phyloP scores from a whole-genome alignment of 1,140 invertebrate species.

The Lordiphosa mommai region DNA sequence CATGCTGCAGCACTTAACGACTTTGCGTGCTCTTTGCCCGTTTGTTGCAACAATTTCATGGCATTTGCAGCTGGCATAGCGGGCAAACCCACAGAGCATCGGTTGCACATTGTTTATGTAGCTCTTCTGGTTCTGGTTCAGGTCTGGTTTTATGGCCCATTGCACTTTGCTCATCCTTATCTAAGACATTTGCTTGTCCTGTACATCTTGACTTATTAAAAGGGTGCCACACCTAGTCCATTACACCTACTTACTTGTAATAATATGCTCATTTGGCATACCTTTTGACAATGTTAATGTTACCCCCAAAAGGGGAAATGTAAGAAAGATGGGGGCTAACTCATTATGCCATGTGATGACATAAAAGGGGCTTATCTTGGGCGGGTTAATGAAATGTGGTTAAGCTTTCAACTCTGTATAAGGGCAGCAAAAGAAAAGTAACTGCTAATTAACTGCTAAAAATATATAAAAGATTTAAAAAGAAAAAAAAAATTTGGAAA shows the following conservation, averaged over 20 bases:
- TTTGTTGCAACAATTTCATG: conserved; percentile 28
- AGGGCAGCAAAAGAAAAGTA: not conserved
- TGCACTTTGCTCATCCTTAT: conserved; percentile 9
- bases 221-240: conserved; percentile 27
- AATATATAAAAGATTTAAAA: not conserved
- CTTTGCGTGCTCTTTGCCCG: conserved; percentile 41
- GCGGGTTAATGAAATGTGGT: conserved; percentile 2
- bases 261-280: conserved; percentile 12
- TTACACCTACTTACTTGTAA: conserved; percentile 4
- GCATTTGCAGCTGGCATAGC: conserved; percentile 46
- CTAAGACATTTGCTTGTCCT: not conserved
- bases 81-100: conserved; percentile 6
- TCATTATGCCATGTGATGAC: conserved; percentile 31
- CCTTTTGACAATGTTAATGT: conserved; percentile 19
- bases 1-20: conserved; percentile 57
- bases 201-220: conserved; percentile 36
- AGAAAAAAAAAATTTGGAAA: not conserved
- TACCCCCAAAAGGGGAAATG: not conserved
- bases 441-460: not conserved
- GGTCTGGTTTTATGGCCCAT: conserved; percentile 23
- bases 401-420: no score
- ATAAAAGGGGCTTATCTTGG: conserved; percentile 24
- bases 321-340: conserved; percentile 14
- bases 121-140: conserved; percentile 4
- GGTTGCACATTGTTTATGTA: conserved; percentile 45